These are phyloP conservation scores for Merluccius polli DNA, from an alignment of 2,797 vertebrate species.

Conservation along the genomic window DNA sequence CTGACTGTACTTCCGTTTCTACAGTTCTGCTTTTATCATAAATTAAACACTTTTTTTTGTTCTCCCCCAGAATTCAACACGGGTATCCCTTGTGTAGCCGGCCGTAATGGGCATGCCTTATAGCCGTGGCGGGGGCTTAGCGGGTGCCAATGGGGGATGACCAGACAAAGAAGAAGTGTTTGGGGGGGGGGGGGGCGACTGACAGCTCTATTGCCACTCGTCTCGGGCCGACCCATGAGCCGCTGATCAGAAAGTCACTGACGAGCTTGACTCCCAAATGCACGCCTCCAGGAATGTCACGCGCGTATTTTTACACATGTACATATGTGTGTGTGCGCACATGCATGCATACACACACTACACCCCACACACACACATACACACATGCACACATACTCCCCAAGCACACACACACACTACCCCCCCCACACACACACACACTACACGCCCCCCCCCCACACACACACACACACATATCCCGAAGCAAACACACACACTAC, in stretches of 20 bases:
- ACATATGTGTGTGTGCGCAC: conserved; percentile 17
- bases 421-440: too few relatives aligned
- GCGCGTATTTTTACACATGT: background rate
- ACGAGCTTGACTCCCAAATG: conserved; percentile 46
- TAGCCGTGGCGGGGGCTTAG: background rate
- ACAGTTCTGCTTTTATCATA: background rate
- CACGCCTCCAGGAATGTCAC: too few relatives aligned
- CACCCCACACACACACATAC: conserved; percentile 3
- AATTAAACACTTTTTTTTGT: background rate
- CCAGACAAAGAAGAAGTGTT: background rate
- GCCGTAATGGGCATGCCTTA: background rate
- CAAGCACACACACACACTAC: too few relatives aligned
- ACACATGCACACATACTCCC: conserved; percentile 11
- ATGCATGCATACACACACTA: background rate
- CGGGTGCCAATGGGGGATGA: too few relatives aligned
- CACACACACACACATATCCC: too few relatives aligned
- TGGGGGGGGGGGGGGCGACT: conserved; percentile 40
- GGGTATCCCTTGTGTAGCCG: background rate
- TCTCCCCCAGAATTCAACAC: background rate
- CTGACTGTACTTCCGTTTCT: background rate
- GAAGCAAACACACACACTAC: background rate
- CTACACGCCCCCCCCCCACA: too few relatives aligned
- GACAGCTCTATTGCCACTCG: conserved; percentile 58
- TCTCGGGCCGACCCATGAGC: conserved; percentile 48
- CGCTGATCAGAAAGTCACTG: conserved; percentile 52